These are phyloP conservation scores for Drosophila borborema DNA, from an alignment of 2,888 invertebrate genomes.

Conservation along the genomic window DNA sequence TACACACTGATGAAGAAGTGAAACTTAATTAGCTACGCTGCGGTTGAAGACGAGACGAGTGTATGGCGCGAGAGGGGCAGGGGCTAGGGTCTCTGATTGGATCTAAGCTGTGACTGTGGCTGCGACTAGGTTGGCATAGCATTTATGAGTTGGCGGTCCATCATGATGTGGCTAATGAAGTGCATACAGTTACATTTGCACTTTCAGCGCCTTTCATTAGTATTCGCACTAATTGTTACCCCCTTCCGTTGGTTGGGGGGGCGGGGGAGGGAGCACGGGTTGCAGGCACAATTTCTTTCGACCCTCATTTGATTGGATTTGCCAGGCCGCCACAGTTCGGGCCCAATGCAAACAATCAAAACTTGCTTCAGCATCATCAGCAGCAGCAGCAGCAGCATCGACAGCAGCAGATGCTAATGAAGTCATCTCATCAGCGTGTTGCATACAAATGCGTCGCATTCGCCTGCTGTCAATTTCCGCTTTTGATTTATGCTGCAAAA, in stretches of 20 bases:
- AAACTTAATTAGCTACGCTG: constrained; percentile 65
- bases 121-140: constrained; percentile 8
- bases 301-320: constrained; percentile 74
- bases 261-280: neutral
- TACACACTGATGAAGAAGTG: constrained; percentile 52
- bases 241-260: neutral
- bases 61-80: neutral
- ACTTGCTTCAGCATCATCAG: constrained; percentile 33
- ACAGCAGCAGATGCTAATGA: constrained; percentile 67
- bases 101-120: constrained; percentile 1
- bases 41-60: neutral
- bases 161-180: constrained; percentile 66
- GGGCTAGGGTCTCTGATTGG: constrained; percentile 8
- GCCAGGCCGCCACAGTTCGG: constrained; percentile 42
- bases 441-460: constrained; percentile 58
- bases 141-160: constrained; percentile 45
- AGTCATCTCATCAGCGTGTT: constrained; percentile 66
- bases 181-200: constrained; percentile 46
- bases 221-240: constrained; percentile 69
- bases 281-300: constrained; percentile 49
- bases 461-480: constrained; percentile 61
- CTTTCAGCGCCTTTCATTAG: constrained; percentile 68
- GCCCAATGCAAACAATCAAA: constrained; percentile 66
- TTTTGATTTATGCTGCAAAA: constrained; percentile 69
- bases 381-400: constrained; percentile 22